Base-by-base conservation (phyloP, 2,113 vertebrate genomes). In the Mohoua ochrocephala region DNA sequence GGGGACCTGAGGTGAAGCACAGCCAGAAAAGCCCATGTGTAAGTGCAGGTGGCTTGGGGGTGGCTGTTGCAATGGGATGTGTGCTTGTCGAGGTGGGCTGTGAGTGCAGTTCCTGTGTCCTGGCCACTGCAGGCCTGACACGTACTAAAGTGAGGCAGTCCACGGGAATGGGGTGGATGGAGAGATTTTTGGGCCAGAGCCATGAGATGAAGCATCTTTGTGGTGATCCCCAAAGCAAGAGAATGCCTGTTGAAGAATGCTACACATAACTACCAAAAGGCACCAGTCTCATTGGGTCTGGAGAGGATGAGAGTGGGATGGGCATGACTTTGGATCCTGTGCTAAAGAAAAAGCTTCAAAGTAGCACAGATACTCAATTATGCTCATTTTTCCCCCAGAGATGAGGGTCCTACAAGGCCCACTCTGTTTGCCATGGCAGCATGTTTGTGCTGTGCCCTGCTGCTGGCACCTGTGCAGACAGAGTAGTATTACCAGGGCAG, bases 21-120 rank as follows among this genome's bases (percentile, higher is more conserved):
- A 31, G 35, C 49, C 68, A 77, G 53, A 52, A 65, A 28, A 94
- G 31, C n/a, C 37, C 24, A 3, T 69, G 54, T 52, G 26, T 20
- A 59, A 70, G 39, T 33, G 53, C 49, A 31, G 52, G 1, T 56
- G 89, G 76, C 53, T 30, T 60, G 41, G 68, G 27, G 31, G 6
- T 15, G 30, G 64, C 50, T 57, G 16, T 11, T 50, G 45, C 53
- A 64, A 49, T n/a, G 59, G 50, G 57, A 2, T 27, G 1, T 10
- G 35, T 0, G 1, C 50, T 86, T 69, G 35, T 41, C 0, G 0
- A 44, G 64, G 84, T 81, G 64, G 50, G 37, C 77, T 65, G 2
- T 23, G 50, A 63, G 50, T 6, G 26, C 37, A 31, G 39, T 21
- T 85, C 5, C 0, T 2, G 5, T 21, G 49, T 80, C 61, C 44